Conservation (phyloP, 2,888 invertebrate species). For the Boloria selene region DNA sequence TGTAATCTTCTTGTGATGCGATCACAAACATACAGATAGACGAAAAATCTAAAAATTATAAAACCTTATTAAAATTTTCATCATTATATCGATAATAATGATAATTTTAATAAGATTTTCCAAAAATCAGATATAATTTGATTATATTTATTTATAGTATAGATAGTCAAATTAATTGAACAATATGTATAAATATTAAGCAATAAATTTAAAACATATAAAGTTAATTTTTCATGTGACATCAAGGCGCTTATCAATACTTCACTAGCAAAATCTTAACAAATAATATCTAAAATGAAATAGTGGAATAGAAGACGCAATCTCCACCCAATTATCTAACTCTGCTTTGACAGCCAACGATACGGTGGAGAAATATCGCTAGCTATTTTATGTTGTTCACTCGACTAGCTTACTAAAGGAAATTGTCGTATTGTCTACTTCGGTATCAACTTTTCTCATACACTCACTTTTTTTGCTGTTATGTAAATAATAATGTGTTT, state of each 20-base stretch:
- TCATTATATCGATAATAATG: too few species aligned
- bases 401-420: conserved; percentile 13
- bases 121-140: too few species aligned
- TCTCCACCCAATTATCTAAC: conserved; percentile 28
- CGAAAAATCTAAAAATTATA: too few species aligned
- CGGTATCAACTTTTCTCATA: background rate
- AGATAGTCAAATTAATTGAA: too few species aligned
- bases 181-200: too few species aligned
- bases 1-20: too few species aligned
- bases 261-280: conserved; percentile 44
- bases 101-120: too few species aligned
- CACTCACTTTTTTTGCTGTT: background rate
- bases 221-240: too few species aligned
- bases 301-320: conserved; percentile 23
- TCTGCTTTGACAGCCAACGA: conserved; percentile 28
- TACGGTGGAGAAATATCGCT: conserved; percentile 18
- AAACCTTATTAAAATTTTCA: too few species aligned
- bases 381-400: conserved; percentile 14
- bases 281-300: conserved; percentile 22
- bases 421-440: conserved; percentile 6
- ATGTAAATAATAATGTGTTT: background rate
- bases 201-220: too few species aligned
- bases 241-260: conserved; percentile 65
- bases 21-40: too few species aligned
- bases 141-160: too few species aligned